Percentiles rank a stretch among this genome's conserved stretches.
Evolutionary conservation across 2,888 invertebrate genomes (phyloP).

Genomic region (Latrodectus elegans): DNA sequence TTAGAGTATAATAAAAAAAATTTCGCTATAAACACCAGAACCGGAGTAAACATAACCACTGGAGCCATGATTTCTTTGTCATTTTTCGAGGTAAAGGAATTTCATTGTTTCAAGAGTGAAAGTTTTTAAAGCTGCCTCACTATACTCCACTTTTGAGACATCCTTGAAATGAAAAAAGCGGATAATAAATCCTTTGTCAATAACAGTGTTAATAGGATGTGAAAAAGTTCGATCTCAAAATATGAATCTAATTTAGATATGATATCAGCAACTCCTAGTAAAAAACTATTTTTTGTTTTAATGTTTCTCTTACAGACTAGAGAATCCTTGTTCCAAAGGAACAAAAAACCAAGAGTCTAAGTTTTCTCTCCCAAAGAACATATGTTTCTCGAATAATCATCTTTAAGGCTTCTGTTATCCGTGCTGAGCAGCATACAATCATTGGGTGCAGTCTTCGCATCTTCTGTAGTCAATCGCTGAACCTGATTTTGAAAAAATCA

Average conservation of each 20-base stretch:
- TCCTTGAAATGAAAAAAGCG: not conserved
- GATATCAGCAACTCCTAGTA: not conserved
- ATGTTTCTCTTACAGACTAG: not conserved
- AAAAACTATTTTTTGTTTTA: not conserved
- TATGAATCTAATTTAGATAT: not conserved
- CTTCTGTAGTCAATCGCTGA: no score
- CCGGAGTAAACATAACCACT: not conserved
- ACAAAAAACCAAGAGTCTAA: not conserved
- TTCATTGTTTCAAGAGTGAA: not conserved
- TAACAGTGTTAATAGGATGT: not conserved
- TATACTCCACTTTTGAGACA: not conserved
- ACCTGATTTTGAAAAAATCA: no score
- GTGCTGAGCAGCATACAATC: conserved; percentile 11
- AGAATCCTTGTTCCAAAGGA: not conserved
- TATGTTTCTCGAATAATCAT: conserved; percentile 14
- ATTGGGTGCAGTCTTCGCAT: not conserved
- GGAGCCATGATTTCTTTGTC: not conserved
- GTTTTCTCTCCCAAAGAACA: not conserved
- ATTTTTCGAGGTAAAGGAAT: not conserved
- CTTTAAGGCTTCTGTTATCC: conserved; percentile 10
- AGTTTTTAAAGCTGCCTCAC: not conserved
- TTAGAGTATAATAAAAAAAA: not conserved
- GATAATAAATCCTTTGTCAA: conserved; percentile 2
- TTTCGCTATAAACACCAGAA: not conserved
- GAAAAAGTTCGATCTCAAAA: not conserved